Evolutionary conservation across 1,140 invertebrate genomes (phyloP).

Genomic region (Drosophila guanche): DNA sequence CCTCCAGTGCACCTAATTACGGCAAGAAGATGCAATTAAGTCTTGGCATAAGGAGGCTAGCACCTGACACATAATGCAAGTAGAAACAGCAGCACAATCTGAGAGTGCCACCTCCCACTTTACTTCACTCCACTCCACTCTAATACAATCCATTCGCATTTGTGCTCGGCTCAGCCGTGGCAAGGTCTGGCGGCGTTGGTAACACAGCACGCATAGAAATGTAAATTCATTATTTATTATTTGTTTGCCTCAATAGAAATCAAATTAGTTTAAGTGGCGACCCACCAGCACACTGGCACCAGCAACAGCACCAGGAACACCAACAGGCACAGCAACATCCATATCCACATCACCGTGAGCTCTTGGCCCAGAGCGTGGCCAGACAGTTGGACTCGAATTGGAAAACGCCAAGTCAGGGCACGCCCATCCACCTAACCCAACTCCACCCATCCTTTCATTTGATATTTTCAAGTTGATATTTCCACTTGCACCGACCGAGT

Average conservation of each 20-base stretch:
- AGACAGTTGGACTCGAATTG: slow-evolving; percentile 66
- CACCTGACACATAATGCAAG: slow-evolving; percentile 42
- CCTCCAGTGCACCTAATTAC: slow-evolving; percentile 44
- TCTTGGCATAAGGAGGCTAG: slow-evolving; percentile 7
- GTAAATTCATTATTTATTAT: slow-evolving; percentile 83
- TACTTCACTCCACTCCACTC: slow-evolving; percentile 2
- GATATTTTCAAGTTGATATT: slow-evolving; percentile 47
- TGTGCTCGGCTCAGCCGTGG: slow-evolving; percentile 23
- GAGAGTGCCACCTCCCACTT: slow-evolving; percentile 23
- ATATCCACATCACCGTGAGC: neutral
- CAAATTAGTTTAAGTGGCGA: slow-evolving; percentile 81
- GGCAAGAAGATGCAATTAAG: slow-evolving; percentile 35
- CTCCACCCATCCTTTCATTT: slow-evolving; percentile 18
- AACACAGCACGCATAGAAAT: slow-evolving; percentile 73
- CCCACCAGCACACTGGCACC: slow-evolving; percentile 22
- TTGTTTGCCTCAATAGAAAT: slow-evolving; percentile 82
- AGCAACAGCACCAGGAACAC: too few relatives aligned
- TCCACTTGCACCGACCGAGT: slow-evolving; percentile 35
- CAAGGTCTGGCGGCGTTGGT: slow-evolving; percentile 23
- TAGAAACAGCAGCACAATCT: slow-evolving; percentile 24
- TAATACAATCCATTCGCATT: neutral
- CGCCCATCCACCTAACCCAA: slow-evolving; percentile 13
- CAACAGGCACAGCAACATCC: neutral
- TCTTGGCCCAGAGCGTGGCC: slow-evolving; percentile 33
- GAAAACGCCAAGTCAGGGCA: slow-evolving; percentile 63